phyloP scores from a whole-genome alignment of 2,797 vertebrate species.

The Enteromius radiatus region DNA sequence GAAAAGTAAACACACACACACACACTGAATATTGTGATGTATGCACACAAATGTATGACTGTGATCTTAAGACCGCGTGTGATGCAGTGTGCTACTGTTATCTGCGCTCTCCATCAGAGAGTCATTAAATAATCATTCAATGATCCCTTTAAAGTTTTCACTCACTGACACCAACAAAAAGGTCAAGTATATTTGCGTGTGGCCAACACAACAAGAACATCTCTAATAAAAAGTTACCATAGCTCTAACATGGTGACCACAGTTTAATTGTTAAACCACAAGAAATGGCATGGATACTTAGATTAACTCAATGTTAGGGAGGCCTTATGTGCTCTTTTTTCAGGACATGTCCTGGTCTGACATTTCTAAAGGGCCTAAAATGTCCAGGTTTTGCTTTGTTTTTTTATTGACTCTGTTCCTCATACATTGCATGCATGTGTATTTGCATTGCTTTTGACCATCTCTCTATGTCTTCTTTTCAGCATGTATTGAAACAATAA shows the following conservation, averaged over 20 bases:
- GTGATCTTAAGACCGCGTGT: conserved; percentile 36
- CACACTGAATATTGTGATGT: too few species aligned
- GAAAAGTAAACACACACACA: background rate
- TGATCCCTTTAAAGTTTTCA: conserved; percentile 13
- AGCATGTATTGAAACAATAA: too few species aligned
- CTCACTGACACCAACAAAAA: background rate
- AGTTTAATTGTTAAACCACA: background rate
- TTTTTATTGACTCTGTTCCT: background rate
- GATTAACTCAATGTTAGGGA: background rate
- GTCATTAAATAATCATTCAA: conserved; percentile 18
- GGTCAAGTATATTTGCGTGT: background rate
- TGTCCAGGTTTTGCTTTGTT: background rate
- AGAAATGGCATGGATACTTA: background rate
- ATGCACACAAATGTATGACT: conserved; percentile 22
- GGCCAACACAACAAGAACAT: background rate
- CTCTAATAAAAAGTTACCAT: background rate
- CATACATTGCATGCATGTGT: background rate
- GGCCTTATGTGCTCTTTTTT: background rate
- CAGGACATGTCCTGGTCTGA: background rate
- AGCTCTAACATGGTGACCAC: background rate
- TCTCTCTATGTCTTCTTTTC: too few species aligned
- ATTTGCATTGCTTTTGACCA: background rate
- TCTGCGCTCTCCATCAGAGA: background rate
- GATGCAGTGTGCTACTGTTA: conserved; percentile 18
- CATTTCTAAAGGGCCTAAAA: background rate